phyloP scores from a whole-genome alignment of 2,797 vertebrate genomes.

The Halcyon smyrnensis region DNA sequence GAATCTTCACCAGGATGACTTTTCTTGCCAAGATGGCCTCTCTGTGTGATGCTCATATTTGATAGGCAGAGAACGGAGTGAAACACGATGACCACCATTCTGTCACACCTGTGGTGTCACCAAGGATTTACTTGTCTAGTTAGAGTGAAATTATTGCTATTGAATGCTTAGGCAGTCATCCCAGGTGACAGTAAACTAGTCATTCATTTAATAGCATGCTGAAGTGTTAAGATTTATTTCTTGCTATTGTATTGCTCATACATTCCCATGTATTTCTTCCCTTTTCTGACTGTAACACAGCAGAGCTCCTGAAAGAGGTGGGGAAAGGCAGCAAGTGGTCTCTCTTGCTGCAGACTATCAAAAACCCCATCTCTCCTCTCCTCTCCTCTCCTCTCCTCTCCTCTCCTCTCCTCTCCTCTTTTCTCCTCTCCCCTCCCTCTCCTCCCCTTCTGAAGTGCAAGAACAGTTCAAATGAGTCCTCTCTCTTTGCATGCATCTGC shows the following conservation, averaged over 20 bases:
- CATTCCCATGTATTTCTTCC: background rate
- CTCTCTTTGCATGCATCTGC: background rate
- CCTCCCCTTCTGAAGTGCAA: background rate
- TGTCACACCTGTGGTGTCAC: background rate
- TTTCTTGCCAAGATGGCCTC: background rate
- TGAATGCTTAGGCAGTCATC: background rate
- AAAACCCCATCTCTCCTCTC: background rate
- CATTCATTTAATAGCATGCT: background rate
- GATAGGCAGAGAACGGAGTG: background rate
- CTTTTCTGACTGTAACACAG: background rate
- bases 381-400: background rate
- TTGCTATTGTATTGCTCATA: background rate
- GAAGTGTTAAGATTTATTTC: background rate
- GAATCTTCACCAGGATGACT: background rate
- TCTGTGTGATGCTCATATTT: background rate
- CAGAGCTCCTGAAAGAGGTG: background rate
- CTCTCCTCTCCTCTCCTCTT: background rate
- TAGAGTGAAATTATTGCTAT: background rate
- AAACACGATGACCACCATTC: accelerated
- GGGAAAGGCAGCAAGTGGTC: background rate
- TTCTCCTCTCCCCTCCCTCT: background rate
- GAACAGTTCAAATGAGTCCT: background rate
- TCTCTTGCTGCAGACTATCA: background rate
- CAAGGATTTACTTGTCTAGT: background rate
- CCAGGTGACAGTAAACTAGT: background rate